phyloP scores from a whole-genome alignment of 2,888 invertebrate genomes.

The Lumbricus terrestris region DNA sequence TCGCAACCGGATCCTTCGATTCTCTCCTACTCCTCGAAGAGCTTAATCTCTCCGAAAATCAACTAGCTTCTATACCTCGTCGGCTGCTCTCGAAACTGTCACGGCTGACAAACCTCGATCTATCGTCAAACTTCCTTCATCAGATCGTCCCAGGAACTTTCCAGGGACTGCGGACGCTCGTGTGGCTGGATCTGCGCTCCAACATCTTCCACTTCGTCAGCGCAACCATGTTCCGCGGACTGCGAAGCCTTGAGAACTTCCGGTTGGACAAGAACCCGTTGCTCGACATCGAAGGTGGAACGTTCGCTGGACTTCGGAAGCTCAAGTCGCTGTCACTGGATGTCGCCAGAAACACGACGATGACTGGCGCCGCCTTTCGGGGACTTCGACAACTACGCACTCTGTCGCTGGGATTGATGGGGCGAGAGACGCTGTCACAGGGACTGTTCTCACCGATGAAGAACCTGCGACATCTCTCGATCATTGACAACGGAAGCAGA shows the following conservation, averaged over 20 bases:
- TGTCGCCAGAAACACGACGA: constrained; percentile 20
- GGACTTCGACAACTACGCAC: constrained; percentile 27
- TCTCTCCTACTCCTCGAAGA: neutral
- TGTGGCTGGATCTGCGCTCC: constrained; percentile 31
- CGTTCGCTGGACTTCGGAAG: constrained; percentile 20
- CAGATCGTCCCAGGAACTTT: constrained; percentile 21
- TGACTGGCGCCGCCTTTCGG: constrained; percentile 22
- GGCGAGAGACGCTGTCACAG: constrained; percentile 19
- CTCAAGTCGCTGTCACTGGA: constrained; percentile 31
- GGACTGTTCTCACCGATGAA: constrained; percentile 23
- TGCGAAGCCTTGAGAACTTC: constrained; percentile 25
- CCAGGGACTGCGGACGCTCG: constrained; percentile 21
- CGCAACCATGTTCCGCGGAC: constrained; percentile 23
- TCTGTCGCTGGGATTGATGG: constrained; percentile 25
- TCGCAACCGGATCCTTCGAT: neutral
- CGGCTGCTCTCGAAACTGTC: constrained; percentile 12
- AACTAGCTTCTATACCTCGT: neutral
- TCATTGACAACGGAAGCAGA: constrained; percentile 16
- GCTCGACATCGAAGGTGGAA: constrained; percentile 17
- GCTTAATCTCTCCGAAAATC: constrained; percentile 16
- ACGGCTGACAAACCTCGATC: constrained; percentile 27
- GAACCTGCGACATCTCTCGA: constrained; percentile 26
- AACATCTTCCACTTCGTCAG: constrained; percentile 24
- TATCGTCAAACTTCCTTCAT: constrained; percentile 26
- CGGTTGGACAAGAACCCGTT: constrained; percentile 31